Conservation (phyloP, 2,113 vertebrate species). For the Ursus arctos region DNA sequence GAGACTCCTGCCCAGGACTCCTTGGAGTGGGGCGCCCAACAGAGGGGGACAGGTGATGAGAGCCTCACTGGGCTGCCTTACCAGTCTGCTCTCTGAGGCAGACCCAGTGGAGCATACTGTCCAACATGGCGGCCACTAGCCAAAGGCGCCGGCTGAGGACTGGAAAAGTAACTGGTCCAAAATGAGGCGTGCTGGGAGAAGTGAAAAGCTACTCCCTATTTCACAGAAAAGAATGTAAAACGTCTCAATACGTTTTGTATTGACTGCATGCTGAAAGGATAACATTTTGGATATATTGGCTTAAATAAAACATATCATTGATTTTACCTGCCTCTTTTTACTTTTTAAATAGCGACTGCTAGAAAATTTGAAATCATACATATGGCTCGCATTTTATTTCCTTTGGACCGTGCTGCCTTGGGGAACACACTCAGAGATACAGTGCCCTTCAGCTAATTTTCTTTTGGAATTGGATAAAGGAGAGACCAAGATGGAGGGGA, state of each 20-base stretch:
- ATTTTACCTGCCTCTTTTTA: not conserved
- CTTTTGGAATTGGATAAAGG: not conserved
- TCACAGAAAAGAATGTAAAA: not conserved
- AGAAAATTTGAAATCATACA: not conserved
- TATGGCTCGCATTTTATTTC: not conserved
- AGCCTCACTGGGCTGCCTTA: not conserved
- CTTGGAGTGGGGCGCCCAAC: not conserved
- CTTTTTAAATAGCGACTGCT: not conserved
- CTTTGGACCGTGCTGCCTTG: not conserved
- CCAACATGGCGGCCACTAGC: accelerated
- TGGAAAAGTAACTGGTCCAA: not conserved
- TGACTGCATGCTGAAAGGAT: not conserved
- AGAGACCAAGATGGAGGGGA: not conserved
- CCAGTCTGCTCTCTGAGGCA: not conserved
- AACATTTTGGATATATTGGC: not conserved
- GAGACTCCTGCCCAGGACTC: not conserved
- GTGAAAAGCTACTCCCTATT: not conserved
- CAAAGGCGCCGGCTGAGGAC: not conserved
- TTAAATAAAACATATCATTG: not conserved
- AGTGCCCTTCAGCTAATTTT: not conserved
- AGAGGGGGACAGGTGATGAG: not conserved
- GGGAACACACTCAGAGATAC: not conserved
- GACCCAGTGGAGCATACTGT: accelerated
- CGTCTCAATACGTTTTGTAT: not conserved
- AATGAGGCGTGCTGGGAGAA: not conserved